Evolutionary conservation across 2,797 vertebrate species (phyloP).

Genomic region (Hypotaenidia okinawae): DNA sequence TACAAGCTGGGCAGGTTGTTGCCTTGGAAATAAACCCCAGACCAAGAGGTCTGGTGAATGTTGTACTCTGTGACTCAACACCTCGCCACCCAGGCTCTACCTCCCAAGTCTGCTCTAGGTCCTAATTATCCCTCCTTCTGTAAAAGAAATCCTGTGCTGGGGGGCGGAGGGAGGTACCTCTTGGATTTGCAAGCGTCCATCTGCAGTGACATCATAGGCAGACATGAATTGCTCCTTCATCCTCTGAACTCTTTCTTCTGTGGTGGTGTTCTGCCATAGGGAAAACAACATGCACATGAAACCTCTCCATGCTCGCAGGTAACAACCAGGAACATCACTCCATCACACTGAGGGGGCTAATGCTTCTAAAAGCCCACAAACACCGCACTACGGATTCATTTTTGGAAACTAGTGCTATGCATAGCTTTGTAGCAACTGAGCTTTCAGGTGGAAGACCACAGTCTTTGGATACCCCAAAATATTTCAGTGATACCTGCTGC

Average conservation of each 20-base stretch:
- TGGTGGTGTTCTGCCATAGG: conserved; percentile 79
- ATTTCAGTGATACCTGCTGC: neutral
- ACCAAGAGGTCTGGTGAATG: neutral
- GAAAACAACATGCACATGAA: neutral
- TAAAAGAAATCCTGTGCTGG: neutral
- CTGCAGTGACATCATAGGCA: conserved; percentile 80
- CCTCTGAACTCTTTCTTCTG: conserved; percentile 82
- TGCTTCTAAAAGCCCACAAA: neutral
- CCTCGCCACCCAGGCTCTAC: neutral
- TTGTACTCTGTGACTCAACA: neutral
- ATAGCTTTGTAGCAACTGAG: neutral
- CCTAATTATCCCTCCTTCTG: neutral
- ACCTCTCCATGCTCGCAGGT: neutral
- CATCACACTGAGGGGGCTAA: accelerated
- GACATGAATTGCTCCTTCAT: conserved; percentile 89
- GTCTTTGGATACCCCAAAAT: neutral
- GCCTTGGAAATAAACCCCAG: neutral
- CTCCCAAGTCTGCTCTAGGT: neutral
- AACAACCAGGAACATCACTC: neutral
- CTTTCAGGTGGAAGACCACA: neutral
- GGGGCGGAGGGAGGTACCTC: conserved; percentile 80
- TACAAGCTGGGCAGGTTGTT: neutral
- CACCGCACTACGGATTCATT: neutral
- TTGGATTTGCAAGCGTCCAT: conserved; percentile 89
- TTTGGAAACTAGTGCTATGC: neutral